Evolutionary conservation across 2,888 invertebrate genomes (phyloP).

Genomic region (Galeopsomyia nigrocyanea): DNA sequence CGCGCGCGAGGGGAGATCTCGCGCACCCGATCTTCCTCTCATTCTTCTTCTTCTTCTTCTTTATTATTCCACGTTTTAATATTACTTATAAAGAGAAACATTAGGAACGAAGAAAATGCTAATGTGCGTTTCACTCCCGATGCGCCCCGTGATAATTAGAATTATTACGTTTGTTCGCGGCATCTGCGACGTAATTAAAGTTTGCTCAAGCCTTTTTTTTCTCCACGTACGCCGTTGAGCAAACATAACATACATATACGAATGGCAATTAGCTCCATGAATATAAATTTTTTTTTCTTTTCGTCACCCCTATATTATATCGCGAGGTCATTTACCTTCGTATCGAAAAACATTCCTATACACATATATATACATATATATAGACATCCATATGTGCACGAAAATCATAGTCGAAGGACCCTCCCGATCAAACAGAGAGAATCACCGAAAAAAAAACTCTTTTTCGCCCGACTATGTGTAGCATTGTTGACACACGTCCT

Average conservation of each 20-base stretch:
- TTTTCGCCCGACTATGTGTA: slow-evolving; percentile 6
- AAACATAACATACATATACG: slow-evolving; percentile 8
- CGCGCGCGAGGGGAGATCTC: slow-evolving; percentile 23
- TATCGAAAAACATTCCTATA: neutral
- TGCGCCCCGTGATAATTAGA: no score
- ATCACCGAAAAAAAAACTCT: slow-evolving; percentile 23
- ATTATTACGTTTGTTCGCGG: no score
- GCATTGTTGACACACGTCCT: slow-evolving; percentile 29
- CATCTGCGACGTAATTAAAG: no score
- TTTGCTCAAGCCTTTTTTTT: no score
- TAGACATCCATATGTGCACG: no score
- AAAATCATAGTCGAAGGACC: neutral
- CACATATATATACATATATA: no score
- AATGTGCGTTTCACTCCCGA: no score
- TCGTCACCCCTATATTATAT: slow-evolving; percentile 5
- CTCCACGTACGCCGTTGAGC: neutral
- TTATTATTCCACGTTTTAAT: no score
- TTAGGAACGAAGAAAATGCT: no score
- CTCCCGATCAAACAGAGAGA: slow-evolving; percentile 13
- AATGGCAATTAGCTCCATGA: slow-evolving; percentile 5
- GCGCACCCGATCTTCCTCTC: neutral
- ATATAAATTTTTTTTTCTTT: slow-evolving; percentile 13
- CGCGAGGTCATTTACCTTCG: slow-evolving; percentile 22
- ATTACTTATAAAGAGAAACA: no score
- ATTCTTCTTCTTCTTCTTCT: no score